Percentiles rank a stretch among this genome's conserved stretches.
Evolutionary conservation across 2,797 vertebrate genomes (phyloP).

Genomic region (Nannoperca australis): DNA sequence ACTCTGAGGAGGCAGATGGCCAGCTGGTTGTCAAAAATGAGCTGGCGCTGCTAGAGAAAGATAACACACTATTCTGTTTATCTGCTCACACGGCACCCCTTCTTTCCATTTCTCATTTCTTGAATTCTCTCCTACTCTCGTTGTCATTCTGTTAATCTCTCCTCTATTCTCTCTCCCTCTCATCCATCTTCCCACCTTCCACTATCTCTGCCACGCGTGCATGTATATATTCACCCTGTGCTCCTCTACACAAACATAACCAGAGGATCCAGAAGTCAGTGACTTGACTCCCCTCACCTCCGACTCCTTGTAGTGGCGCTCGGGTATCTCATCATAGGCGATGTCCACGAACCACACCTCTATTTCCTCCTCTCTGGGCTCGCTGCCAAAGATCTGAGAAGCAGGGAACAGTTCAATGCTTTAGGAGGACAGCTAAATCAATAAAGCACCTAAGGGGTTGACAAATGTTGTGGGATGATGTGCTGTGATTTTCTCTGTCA

Average conservation of each 20-base stretch:
- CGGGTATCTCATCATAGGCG: conserved; percentile 91
- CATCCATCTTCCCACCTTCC: background rate
- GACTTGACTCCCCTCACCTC: conserved; percentile 87
- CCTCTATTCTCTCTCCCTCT: background rate
- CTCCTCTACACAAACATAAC: background rate
- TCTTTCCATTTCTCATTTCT: conserved; percentile 7
- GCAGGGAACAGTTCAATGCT: conserved; percentile 4
- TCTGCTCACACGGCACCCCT: conserved; percentile 13
- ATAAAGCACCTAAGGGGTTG: conserved; percentile 30
- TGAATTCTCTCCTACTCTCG: background rate
- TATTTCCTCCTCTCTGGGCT: conserved; percentile 89
- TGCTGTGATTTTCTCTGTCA: background rate
- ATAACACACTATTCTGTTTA: conserved; percentile 48
- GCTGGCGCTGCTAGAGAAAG: conserved; percentile 32
- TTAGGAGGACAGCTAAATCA: conserved; percentile 40
- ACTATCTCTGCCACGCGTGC: background rate
- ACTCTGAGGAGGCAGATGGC: conserved; percentile 48
- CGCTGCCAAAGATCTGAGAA: conserved; percentile 93
- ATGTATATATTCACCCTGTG: background rate
- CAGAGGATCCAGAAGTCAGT: background rate
- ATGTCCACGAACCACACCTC: conserved; percentile 97
- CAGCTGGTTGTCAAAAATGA: conserved; percentile 58
- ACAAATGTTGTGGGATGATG: conserved; percentile 24
- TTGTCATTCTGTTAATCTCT: conserved; percentile 3
- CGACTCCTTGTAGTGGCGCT: conserved; percentile 97